Conservation (phyloP, 2,888 invertebrate genomes). For the Protonemura montana region DNA sequence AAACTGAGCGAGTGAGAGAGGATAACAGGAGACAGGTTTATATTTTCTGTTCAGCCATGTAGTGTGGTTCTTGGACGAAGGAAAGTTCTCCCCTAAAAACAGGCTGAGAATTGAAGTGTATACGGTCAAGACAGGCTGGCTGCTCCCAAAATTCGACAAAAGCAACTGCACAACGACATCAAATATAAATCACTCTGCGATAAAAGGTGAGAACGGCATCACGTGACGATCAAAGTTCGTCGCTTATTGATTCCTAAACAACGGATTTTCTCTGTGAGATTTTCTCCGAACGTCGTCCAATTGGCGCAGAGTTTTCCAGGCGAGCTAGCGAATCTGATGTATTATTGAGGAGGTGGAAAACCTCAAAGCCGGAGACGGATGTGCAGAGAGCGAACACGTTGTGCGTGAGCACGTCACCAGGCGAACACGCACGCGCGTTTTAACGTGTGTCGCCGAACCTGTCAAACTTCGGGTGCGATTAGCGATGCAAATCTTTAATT, state of each 20-base stretch:
- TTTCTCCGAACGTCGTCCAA: not conserved
- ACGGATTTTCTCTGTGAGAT: not conserved
- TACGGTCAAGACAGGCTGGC: not conserved
- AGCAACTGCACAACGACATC: not conserved
- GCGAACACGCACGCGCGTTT: not conserved
- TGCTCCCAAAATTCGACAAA: not conserved
- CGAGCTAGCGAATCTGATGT: not conserved
- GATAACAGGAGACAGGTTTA: not conserved
- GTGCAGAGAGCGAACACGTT: not conserved
- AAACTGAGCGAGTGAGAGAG: not conserved
- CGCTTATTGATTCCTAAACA: constrained; percentile 7
- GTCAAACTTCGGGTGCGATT: not conserved
- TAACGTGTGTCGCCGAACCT: not conserved
- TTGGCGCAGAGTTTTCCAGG: not conserved
- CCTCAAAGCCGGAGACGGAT: not conserved
- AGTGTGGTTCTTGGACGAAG: not conserved
- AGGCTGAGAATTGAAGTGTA: not conserved
- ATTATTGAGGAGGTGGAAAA: not conserved
- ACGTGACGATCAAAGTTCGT: not conserved
- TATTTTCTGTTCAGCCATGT: not conserved
- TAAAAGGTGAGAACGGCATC: not conserved
- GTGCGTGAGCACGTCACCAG: not conserved
- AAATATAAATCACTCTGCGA: not conserved
- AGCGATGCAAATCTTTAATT: not conserved
- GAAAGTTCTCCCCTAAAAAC: not conserved